phyloP scores from a whole-genome alignment of 2,113 vertebrate genomes.

The Ardeotis arabs region DNA sequence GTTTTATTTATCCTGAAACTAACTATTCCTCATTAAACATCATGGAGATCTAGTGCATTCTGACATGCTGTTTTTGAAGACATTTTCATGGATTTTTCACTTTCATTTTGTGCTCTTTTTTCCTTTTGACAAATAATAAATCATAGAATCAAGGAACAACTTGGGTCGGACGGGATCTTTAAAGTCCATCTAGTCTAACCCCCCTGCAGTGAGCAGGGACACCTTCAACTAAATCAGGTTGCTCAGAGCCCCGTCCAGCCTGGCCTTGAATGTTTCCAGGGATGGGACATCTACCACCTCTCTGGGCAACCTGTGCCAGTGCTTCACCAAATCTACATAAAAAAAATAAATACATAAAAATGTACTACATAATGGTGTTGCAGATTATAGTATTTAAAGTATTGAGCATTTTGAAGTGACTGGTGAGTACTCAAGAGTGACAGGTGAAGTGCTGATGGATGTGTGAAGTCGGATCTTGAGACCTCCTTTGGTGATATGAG shows the following conservation, averaged over 20 bases:
- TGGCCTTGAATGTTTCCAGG: no score
- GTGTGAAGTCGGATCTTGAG: background rate
- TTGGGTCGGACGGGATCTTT: no score
- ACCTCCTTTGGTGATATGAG: rapidly evolving
- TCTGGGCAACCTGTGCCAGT: no score
- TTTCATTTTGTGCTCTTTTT: background rate
- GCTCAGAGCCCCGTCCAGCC: no score
- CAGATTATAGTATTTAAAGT: background rate
- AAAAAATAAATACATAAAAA: no score
- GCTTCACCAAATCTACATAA: no score
- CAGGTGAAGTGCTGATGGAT: background rate
- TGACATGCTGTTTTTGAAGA: background rate
- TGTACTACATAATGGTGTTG: rapidly evolving
- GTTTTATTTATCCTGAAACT: background rate
- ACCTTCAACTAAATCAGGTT: no score
- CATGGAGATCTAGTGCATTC: background rate
- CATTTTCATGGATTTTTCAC: background rate
- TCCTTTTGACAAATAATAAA: background rate
- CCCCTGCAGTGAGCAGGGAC: no score
- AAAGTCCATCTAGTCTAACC: no score
- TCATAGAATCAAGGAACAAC: no score
- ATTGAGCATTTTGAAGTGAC: background rate
- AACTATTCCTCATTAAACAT: background rate
- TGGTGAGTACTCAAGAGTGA: background rate
- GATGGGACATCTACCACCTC: no score